These are phyloP conservation scores for Bolborhynchus lineola DNA, from an alignment of 2,113 vertebrate species.

Conservation along the genomic window DNA sequence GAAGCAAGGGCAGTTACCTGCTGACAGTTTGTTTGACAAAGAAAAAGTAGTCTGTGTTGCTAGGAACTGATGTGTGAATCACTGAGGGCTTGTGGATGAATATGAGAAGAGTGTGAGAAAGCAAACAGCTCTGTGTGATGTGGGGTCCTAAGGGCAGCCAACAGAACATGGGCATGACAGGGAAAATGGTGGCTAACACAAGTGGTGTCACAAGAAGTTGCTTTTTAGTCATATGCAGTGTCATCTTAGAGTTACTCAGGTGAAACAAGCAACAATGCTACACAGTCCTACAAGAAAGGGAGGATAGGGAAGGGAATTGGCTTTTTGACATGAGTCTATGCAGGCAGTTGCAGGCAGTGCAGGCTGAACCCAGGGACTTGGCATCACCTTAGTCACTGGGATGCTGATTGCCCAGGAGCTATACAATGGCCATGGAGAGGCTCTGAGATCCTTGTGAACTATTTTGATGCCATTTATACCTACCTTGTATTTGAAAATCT, in stretches of 20 bases:
- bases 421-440: neutral
- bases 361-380: fast-evolving
- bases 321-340: neutral
- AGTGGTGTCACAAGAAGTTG: neutral
- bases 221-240: neutral
- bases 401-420: neutral
- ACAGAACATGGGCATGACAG: neutral
- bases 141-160: neutral
- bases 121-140: neutral
- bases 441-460: too few relatives aligned
- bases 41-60: neutral
- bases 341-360: neutral
- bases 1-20: neutral
- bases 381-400: fast-evolving
- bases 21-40: neutral
- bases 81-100: neutral
- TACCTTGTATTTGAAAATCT: neutral
- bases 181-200: neutral
- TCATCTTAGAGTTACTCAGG: neutral
- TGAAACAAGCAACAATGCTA: fast-evolving
- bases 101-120: neutral
- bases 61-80: neutral
- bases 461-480: fast-evolving
- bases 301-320: neutral
- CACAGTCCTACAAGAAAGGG: too few relatives aligned